Evolutionary conservation across 2,797 vertebrate species (phyloP).

Genomic region (Pipistrellus pygmaeus): DNA sequence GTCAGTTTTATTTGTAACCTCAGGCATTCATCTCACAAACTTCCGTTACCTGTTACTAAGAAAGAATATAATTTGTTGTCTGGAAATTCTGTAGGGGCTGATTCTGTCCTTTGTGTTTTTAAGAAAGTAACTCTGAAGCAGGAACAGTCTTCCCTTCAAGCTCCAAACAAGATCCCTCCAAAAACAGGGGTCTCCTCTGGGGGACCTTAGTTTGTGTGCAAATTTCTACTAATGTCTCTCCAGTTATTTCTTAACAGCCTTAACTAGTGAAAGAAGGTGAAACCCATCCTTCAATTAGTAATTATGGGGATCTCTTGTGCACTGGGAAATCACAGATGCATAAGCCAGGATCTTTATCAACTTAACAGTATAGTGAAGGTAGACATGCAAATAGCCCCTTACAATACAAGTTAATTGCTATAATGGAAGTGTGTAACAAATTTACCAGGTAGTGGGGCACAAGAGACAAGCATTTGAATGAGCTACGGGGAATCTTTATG

Average conservation of each 20-base stretch:
- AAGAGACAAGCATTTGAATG: not conserved
- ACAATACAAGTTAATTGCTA: not conserved
- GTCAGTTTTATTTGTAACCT: constrained; percentile 39
- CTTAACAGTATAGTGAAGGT: constrained; percentile 28
- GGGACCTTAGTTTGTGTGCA: not conserved
- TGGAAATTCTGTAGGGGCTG: constrained; percentile 16
- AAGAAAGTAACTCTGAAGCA: constrained; percentile 60
- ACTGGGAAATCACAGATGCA: constrained; percentile 59
- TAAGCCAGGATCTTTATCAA: constrained; percentile 41
- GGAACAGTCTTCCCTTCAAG: not conserved
- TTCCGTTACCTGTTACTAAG: constrained; percentile 31
- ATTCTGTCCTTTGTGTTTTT: constrained; percentile 54
- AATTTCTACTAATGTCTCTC: constrained; percentile 1
- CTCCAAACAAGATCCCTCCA: not conserved
- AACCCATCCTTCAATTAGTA: constrained; percentile 51
- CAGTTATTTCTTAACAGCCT: constrained; percentile 35
- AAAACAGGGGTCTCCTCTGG: not conserved
- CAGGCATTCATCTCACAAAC: not conserved
- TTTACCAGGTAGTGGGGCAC: not conserved
- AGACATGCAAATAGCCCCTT: constrained; percentile 3
- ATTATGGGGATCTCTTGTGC: not conserved
- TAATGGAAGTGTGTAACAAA: not conserved
- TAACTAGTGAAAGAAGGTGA: constrained; percentile 52
- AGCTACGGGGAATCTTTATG: not conserved
- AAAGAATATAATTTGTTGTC: constrained; percentile 52